Base-by-base conservation (phyloP, 2,113 vertebrate species). In the Egretta garzetta region DNA sequence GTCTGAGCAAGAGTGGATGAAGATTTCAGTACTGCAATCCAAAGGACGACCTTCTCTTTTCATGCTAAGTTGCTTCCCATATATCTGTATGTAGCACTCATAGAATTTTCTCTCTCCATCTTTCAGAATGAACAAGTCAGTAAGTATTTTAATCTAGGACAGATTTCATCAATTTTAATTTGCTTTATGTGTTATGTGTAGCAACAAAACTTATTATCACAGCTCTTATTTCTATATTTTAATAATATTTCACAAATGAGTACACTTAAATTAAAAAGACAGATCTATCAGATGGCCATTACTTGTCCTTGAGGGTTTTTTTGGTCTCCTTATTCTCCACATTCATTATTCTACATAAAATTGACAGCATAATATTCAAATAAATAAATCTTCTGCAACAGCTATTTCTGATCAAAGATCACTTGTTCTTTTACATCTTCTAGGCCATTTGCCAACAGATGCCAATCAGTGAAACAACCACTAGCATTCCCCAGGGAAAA, bases 201-300 rank as follows among this genome's bases (percentile, higher is more conserved):
- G 19, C 12, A 86, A 80, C 33, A 82, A 88, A 72, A 70, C 26
- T 56, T 80, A 49, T n/a, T 64, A 84, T 73, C 37, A 74, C 15
- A 26, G 32, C 18, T 75, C 62, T 89, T 77, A 37, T 59, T 90
- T 93, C 45, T 68, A 3, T 68, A 76, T 76, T 79, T 91, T 75
- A 82, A 28, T 37, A 73, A 62, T 55, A 72, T 35, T 95, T 94
- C 70, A 94, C 55, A 93, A 91, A 39, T 49, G 62, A 80, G 24
- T 79, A 94, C 59, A 85, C 52, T 96, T 91, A 91, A 95, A 74
- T 74, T 53, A 88, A 85, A 92, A 88, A 88, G 49, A 80, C 5
- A 37, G 67, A 93, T 67, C 52, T 84, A 81, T 96, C 70, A 93
- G 9, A 85, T 43, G 33, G 35, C 20, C 47, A 82, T 58, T 82